Conservation (phyloP, 1,140 invertebrate genomes). For the Drosophila baimaii region DNA sequence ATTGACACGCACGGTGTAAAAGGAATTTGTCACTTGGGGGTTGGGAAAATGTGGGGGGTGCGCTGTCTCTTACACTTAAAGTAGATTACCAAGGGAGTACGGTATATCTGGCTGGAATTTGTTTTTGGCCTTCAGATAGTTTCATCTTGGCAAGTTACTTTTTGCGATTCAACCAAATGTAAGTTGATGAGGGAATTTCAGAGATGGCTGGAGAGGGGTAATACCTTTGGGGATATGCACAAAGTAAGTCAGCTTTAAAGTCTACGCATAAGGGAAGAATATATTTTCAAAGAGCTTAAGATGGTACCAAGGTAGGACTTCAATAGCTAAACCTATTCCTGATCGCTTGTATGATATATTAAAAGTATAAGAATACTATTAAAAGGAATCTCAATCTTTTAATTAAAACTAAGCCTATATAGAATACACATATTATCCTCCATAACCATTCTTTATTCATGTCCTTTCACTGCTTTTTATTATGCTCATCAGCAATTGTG, state of each 20-base stretch:
- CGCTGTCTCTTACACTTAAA: conserved; percentile 40
- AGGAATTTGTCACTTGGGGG: conserved; percentile 40
- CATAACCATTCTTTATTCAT: too few relatives aligned
- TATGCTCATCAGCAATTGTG: conserved; percentile 37
- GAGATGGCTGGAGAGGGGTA: background rate
- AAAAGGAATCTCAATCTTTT: background rate
- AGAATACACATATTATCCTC: too few relatives aligned
- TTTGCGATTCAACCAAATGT: conserved; percentile 11
- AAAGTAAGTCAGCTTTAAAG: background rate
- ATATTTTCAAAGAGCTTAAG: background rate
- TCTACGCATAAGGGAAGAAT: background rate
- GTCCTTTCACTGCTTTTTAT: conserved; percentile 13
- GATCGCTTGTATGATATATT: background rate
- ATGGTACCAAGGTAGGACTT: too few relatives aligned
- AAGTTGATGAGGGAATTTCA: conserved; percentile 10
- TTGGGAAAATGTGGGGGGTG: conserved; percentile 9
- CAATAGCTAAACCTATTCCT: background rate
- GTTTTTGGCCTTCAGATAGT: conserved; percentile 31
- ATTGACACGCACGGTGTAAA: conserved; percentile 61
- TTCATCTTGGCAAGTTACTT: conserved; percentile 6
- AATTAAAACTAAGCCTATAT: too few relatives aligned
- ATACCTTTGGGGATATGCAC: background rate
- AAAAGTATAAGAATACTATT: background rate
- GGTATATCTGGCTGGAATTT: conserved; percentile 24
- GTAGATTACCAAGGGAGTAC: conserved; percentile 44